Percentiles rank a stretch among this genome's conserved stretches.
These are phyloP conservation scores for Drosophila sproati DNA, from an alignment of 1,140 invertebrate genomes.

Conservation along the genomic window DNA sequence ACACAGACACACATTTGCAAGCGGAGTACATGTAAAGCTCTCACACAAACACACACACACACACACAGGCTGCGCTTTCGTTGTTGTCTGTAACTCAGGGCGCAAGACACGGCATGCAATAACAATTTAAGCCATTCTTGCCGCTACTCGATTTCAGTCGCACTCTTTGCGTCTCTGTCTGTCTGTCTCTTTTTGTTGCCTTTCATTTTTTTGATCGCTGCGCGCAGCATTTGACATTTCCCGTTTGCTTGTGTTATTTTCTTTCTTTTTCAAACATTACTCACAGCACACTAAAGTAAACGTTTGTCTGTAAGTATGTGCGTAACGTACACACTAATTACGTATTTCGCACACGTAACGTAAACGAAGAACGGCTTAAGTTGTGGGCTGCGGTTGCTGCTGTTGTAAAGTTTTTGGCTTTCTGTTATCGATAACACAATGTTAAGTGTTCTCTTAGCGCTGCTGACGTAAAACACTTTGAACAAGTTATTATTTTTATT, in stretches of 20 bases:
- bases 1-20: slow-evolving; percentile 1
- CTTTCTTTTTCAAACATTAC: slow-evolving; percentile 9
- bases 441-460: no score
- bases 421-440: slow-evolving; percentile 13
- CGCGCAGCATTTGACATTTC: slow-evolving; percentile 57
- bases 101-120: slow-evolving; percentile 48
- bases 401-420: no score
- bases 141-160: slow-evolving; percentile 6
- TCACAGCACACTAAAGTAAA: background rate
- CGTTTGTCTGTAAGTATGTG: background rate
- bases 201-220: slow-evolving; percentile 39
- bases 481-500: slow-evolving; percentile 16
- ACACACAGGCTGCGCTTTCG: slow-evolving; percentile 50
- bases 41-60: slow-evolving; percentile 12
- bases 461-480: background rate
- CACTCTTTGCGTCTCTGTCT: background rate
- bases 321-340: background rate
- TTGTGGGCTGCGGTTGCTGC: background rate
- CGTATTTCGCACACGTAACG: slow-evolving; percentile 32
- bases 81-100: slow-evolving; percentile 50
- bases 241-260: slow-evolving; percentile 12
- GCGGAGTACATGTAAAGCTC: no score
- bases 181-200: slow-evolving; percentile 3
- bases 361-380: slow-evolving; percentile 12
- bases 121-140: slow-evolving; percentile 49